phyloP scores from a whole-genome alignment of 1,140 invertebrate genomes.

The Andrena cerasifolii region DNA sequence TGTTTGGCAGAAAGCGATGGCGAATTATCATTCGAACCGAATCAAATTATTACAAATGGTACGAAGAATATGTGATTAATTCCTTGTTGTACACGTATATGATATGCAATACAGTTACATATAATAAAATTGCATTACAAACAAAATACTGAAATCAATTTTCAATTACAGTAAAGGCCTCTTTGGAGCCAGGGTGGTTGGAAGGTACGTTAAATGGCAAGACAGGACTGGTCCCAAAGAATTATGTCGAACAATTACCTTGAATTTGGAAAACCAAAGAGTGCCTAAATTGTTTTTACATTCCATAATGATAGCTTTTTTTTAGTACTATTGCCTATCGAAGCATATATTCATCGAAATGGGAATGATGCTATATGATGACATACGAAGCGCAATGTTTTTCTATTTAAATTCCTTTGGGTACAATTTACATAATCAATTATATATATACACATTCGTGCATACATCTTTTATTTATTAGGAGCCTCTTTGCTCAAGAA shows the following conservation, averaged over 20 bases:
- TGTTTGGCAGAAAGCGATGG: constrained; percentile 98
- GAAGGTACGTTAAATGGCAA: constrained; percentile 97
- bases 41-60: constrained; percentile 99
- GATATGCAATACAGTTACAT: not conserved
- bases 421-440: constrained; percentile 71
- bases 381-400: constrained; percentile 28
- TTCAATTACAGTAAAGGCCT: constrained; percentile 89
- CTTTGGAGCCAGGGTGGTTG: constrained; percentile 97
- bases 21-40: constrained; percentile 98
- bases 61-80: constrained; percentile 71
- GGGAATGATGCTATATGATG: constrained; percentile 22
- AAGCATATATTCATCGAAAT: constrained; percentile 28
- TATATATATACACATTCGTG: constrained; percentile 55
- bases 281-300: constrained; percentile 61
- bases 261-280: constrained; percentile 78
- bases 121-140: not conserved
- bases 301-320: constrained; percentile 36
- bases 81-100: not conserved
- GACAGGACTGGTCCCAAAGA: constrained; percentile 97
- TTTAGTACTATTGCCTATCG: constrained; percentile 28
- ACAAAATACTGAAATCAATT: constrained; percentile 50
- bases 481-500: constrained; percentile 65
- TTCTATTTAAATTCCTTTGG: constrained; percentile 51
- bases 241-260: constrained; percentile 96
- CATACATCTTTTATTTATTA: constrained; percentile 65